Conservation (phyloP, 2,113 vertebrate species). For the Platichthys flesus region DNA sequence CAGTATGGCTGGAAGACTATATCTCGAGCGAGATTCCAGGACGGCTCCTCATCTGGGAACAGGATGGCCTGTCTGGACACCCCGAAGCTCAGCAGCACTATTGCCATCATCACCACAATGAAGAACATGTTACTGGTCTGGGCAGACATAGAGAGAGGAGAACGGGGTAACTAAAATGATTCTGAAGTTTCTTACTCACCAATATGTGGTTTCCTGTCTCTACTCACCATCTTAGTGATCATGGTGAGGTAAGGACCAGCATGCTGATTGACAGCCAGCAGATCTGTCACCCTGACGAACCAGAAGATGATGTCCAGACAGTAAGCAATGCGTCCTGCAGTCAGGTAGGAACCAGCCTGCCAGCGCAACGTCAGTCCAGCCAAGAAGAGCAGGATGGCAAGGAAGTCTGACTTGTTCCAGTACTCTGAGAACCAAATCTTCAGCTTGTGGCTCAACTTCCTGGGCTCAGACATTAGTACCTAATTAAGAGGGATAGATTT, state of each 20-base stretch:
- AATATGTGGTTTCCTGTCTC: background rate
- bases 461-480: constrained; percentile 93
- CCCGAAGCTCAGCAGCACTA: constrained; percentile 94
- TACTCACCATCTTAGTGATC: constrained; percentile 96
- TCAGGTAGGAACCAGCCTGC: constrained; percentile 76
- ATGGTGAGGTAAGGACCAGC: constrained; percentile 97
- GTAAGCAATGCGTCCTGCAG: constrained; percentile 88
- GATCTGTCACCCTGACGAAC: constrained; percentile 92
- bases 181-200: background rate
- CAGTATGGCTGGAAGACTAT: constrained; percentile 96
- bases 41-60: constrained; percentile 89
- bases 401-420: constrained; percentile 93
- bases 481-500: constrained; percentile 52
- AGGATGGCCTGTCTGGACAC: constrained; percentile 95
- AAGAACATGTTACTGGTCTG: constrained; percentile 98
- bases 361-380: constrained; percentile 88
- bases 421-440: constrained; percentile 97
- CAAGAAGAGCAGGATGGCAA: constrained; percentile 91
- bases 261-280: constrained; percentile 95
- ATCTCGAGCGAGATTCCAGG: constrained; percentile 91
- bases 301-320: constrained; percentile 98
- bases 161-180: background rate
- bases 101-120: constrained; percentile 97
- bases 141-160: background rate
- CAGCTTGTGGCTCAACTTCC: constrained; percentile 91